phyloP scores from a whole-genome alignment of 2,888 invertebrate genomes.

The Drosophila tanythrix region DNA sequence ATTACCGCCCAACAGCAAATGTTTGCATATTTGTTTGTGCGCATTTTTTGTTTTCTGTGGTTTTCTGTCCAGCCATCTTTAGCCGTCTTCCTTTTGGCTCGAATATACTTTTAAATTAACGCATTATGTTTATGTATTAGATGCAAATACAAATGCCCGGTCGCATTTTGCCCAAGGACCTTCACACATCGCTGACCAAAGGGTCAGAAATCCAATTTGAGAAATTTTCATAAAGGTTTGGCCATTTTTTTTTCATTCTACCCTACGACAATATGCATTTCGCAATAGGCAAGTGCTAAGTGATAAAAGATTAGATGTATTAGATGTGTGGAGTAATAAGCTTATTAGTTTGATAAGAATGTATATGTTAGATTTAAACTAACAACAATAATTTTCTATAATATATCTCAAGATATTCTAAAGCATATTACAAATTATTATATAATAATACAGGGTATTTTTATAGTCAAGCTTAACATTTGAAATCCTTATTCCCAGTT shows the following conservation, averaged over 20 bases:
- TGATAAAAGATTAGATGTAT: background rate
- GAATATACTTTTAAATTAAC: constrained; percentile 77
- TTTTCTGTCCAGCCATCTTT: constrained; percentile 33
- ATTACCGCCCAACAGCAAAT: constrained; percentile 69
- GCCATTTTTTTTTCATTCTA: constrained; percentile 26
- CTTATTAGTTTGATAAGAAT: background rate
- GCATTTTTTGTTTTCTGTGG: constrained; percentile 12
- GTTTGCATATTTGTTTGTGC: constrained; percentile 58
- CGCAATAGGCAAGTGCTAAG: background rate
- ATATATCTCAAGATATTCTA: background rate
- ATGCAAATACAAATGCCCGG: constrained; percentile 70
- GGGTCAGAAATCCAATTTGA: constrained; percentile 80
- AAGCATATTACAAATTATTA: background rate
- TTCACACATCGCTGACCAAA: constrained; percentile 81
- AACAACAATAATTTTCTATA: background rate
- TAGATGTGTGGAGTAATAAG: background rate
- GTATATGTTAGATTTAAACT: background rate
- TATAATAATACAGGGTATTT: constrained; percentile 16
- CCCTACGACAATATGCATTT: constrained; percentile 14
- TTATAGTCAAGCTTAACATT: background rate
- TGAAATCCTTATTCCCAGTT: background rate
- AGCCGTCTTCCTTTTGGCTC: constrained; percentile 32
- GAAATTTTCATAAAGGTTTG: constrained; percentile 51
- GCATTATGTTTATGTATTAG: constrained; percentile 81
- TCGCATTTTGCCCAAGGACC: constrained; percentile 71